Conservation (phyloP, 2,888 invertebrate species). For the Aphodius sticticus region DNA sequence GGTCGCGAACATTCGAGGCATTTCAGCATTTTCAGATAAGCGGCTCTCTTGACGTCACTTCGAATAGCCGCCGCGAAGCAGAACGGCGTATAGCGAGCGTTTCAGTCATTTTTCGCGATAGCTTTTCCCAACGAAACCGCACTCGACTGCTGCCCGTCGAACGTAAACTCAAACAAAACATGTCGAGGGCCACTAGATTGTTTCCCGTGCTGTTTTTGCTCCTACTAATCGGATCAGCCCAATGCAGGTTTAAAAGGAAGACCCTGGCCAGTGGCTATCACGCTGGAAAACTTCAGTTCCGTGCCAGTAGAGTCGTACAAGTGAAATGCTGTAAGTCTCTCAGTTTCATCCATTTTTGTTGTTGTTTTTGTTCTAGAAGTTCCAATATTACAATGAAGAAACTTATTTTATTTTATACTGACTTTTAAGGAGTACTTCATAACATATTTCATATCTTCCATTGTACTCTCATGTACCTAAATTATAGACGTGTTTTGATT, state of each 20-base stretch:
- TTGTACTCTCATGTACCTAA: too few species aligned
- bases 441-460: background rate
- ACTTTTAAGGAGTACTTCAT: too few species aligned
- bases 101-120: background rate
- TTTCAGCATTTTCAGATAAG: background rate
- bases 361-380: background rate
- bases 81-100: background rate
- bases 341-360: background rate
- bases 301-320: background rate
- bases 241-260: conserved; percentile 4
- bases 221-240: background rate
- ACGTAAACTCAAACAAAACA: background rate
- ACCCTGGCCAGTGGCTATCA: background rate
- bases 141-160: background rate
- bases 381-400: background rate
- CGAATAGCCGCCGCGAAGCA: background rate
- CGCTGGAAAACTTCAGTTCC: background rate
- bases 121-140: background rate
- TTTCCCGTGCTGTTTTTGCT: background rate
- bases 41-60: background rate
- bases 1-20: background rate
- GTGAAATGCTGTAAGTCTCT: background rate
- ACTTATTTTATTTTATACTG: background rate
- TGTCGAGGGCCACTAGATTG: conserved; percentile 4
- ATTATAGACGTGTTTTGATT: too few species aligned